Conservation (phyloP, 2,113 vertebrate genomes). For the Sander vitreus region DNA sequence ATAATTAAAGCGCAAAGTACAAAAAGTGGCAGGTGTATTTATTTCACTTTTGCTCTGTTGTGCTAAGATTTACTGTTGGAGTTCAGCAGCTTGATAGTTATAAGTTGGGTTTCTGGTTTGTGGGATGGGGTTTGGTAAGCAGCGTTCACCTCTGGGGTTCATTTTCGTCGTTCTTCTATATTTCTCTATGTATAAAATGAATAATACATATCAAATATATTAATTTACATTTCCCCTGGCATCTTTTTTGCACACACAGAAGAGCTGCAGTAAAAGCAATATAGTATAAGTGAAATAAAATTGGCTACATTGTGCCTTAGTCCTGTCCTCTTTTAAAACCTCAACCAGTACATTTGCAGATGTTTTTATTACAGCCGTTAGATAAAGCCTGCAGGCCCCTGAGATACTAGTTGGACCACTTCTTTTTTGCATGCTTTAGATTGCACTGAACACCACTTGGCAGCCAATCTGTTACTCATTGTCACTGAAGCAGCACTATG, state of each 20-base stretch:
- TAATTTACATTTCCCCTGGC: no score
- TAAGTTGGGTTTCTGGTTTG: no score
- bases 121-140: no score
- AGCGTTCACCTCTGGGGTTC: no score
- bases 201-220: no score
- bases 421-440: constrained; percentile 44
- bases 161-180: no score
- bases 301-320: neutral
- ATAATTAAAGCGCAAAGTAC: no score
- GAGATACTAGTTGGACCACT: constrained; percentile 20
- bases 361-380: constrained; percentile 5
- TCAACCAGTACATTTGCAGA: constrained; percentile 22
- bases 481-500: constrained; percentile 17
- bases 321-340: neutral
- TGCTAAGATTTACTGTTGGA: no score
- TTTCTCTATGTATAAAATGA: no score
- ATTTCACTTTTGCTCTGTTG: no score
- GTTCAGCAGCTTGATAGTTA: no score
- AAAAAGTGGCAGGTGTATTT: no score
- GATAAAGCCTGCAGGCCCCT: neutral
- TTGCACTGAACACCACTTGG: neutral
- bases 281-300: neutral
- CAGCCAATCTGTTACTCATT: constrained; percentile 49
- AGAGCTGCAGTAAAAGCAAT: neutral
- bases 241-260: neutral